A percentile compares a stretch with the other conserved stretches of the same genome.
Evolutionary conservation across 1,140 invertebrate species (phyloP).

Genomic region (Bombus fervidus): DNA sequence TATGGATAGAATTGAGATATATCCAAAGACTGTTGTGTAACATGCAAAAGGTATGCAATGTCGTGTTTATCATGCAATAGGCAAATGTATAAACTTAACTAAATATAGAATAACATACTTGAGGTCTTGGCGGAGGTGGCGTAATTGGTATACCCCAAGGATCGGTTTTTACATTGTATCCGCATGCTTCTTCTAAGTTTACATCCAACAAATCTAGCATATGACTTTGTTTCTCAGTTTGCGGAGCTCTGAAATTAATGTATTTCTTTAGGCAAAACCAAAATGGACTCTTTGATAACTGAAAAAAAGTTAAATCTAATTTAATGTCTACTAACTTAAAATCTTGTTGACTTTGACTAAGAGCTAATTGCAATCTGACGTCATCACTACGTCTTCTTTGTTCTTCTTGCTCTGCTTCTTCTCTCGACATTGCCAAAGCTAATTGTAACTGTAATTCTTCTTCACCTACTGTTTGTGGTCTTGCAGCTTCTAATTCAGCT

Average conservation of each 20-base stretch:
- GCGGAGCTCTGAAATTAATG: conserved; percentile 74
- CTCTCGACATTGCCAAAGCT: conserved; percentile 98
- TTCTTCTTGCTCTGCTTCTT: conserved; percentile 99
- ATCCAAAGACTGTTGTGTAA: conserved; percentile 77
- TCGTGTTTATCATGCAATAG: conserved; percentile 71
- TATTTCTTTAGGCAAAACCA: background rate
- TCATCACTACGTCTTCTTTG: conserved; percentile 96
- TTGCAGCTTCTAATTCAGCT: conserved; percentile 94
- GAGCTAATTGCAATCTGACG: conserved; percentile 95
- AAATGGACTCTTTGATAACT: background rate
- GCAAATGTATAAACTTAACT: conserved; percentile 13
- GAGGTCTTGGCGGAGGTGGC: conserved; percentile 80
- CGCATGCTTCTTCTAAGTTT: conserved; percentile 85
- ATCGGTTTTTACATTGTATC: conserved; percentile 83
- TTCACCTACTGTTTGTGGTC: conserved; percentile 97
- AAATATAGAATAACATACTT: conserved; percentile 73
- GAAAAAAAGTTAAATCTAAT: background rate
- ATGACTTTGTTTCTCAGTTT: conserved; percentile 85
- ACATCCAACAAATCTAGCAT: conserved; percentile 92
- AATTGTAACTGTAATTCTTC: conserved; percentile 99
- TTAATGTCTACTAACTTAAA: conserved; percentile 85
- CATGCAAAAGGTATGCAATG: conserved; percentile 67
- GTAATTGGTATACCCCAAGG: conserved; percentile 88
- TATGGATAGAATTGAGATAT: conserved; percentile 71
- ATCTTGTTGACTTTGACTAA: conserved; percentile 96